Base-by-base conservation (phyloP, 2,113 vertebrate species). In the Cranoglanis bouderius region DNA sequence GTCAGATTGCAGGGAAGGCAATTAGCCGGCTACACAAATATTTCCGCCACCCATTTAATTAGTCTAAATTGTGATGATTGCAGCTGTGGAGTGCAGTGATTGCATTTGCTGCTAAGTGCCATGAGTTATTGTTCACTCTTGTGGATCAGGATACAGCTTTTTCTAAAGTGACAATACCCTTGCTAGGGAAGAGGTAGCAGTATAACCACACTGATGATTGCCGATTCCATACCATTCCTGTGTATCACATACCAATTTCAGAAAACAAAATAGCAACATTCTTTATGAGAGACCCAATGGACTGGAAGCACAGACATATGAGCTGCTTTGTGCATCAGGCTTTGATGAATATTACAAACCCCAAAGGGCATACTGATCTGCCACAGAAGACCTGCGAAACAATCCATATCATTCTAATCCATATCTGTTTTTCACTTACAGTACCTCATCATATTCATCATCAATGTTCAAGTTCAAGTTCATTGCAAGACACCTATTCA, bases 261-360 rank as follows among this genome's bases (percentile, higher is more conserved):
- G 29, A 32, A 53, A 14, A 59, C 6, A 53, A 78, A 51, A 51
- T 1, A 53, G 49, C 10, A n/a, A 6, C 46, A 32, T 13, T 18
- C 77, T 51, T 51, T 51, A 75, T 40, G 24, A 51, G 46, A n/a
- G 8, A 61, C 55, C 55, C 35, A 61, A 29, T 83, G 55, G 13
- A 29, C 13, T 83, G 32, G 49, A 81, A 53, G 24, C 82, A 46
- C 59, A 61, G 6, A 65, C 4, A 84, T 2, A 67, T 84, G 29
- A 67, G 81, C 57, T 51, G 80, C 26, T 40, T 65, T 82, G 72
- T 82, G 82, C 26, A 7, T 29, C 49, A 32, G 72, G 26, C 84
- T 84, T 88, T 87, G 51, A 89, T 85, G 10, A 85, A 82, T 87
- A 67, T 86, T n/a, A 83, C 29, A 88, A 82, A 86, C 55, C 55